Conservation (phyloP, 92 coral and sea anemone genomes). For the Phenganax marumi region DNA sequence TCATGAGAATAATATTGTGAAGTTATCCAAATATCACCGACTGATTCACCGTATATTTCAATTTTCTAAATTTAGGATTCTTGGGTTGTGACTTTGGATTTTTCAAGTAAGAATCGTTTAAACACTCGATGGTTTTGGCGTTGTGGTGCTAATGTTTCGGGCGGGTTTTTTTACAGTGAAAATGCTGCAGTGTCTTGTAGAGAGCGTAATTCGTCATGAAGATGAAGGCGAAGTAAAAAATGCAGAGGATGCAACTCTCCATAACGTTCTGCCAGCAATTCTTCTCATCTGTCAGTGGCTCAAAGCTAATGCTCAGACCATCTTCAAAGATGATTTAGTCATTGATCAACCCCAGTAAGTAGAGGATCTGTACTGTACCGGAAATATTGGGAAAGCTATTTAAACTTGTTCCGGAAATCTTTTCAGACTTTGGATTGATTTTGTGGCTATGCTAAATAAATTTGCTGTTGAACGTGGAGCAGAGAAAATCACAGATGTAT, state of each 20-base stretch:
- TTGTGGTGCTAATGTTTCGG: neutral
- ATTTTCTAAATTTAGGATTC: slow-evolving; percentile 54
- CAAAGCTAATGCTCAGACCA: slow-evolving; percentile 58
- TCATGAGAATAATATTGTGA: too few relatives aligned
- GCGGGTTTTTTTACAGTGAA: slow-evolving; percentile 23
- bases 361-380: neutral
- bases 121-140: neutral
- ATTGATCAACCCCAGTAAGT: slow-evolving; percentile 30
- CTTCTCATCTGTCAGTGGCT: slow-evolving; percentile 89
- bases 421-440: slow-evolving; percentile 78
- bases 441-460: slow-evolving; percentile 71
- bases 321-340: slow-evolving; percentile 71
- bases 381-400: neutral
- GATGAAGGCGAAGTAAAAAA: slow-evolving; percentile 16
- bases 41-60: neutral
- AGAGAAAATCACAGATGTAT: slow-evolving; percentile 76
- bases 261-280: slow-evolving; percentile 57
- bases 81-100: slow-evolving; percentile 72
- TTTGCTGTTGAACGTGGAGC: slow-evolving; percentile 52
- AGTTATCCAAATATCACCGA: neutral
- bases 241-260: neutral
- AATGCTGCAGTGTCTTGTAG: slow-evolving; percentile 26
- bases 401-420: neutral
- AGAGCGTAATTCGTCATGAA: neutral
- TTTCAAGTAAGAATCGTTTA: slow-evolving; percentile 66